These are phyloP conservation scores for Scomber colias DNA, from an alignment of 2,113 vertebrate genomes.

Conservation along the genomic window DNA sequence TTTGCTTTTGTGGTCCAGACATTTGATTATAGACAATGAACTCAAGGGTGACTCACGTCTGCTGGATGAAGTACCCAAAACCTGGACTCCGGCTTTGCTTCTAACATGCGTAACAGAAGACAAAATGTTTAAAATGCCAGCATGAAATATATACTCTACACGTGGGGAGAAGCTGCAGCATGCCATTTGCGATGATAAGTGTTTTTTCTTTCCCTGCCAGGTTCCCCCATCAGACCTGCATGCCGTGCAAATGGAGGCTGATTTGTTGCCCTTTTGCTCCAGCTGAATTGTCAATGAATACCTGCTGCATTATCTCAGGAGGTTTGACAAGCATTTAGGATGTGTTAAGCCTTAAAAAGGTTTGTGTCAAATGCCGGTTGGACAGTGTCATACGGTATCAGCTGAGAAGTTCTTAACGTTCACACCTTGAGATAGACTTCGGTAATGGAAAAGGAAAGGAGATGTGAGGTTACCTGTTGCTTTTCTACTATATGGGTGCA, in stretches of 20 bases:
- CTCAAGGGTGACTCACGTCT: not conserved
- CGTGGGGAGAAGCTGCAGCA: not conserved
- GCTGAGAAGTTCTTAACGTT: conserved; percentile 22
- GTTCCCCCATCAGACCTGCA: not conserved
- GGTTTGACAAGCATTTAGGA: conserved; percentile 40
- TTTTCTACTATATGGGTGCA: not conserved
- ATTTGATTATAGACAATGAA: not conserved
- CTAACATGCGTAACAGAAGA: not conserved
- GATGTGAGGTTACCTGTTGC: not conserved
- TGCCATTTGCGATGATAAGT: not conserved
- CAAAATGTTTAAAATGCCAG: conserved; percentile 12
- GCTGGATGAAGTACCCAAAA: not conserved
- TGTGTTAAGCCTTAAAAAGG: conserved; percentile 35
- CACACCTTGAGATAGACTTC: conserved; percentile 34
- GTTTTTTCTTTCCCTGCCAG: not conserved
- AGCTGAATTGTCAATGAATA: conserved; percentile 44
- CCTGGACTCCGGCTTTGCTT: not conserved
- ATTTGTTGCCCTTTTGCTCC: conserved; percentile 46
- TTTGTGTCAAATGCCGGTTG: conserved; percentile 36
- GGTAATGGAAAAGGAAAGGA: not conserved
- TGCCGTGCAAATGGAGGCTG: conserved; percentile 29
- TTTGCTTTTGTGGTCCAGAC: not conserved
- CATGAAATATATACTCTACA: conserved; percentile 15
- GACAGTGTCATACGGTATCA: conserved; percentile 23
- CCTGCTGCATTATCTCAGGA: conserved; percentile 40